Evolutionary conservation across 2,113 vertebrate species (phyloP).

Genomic region (Nerophis ophidion): DNA sequence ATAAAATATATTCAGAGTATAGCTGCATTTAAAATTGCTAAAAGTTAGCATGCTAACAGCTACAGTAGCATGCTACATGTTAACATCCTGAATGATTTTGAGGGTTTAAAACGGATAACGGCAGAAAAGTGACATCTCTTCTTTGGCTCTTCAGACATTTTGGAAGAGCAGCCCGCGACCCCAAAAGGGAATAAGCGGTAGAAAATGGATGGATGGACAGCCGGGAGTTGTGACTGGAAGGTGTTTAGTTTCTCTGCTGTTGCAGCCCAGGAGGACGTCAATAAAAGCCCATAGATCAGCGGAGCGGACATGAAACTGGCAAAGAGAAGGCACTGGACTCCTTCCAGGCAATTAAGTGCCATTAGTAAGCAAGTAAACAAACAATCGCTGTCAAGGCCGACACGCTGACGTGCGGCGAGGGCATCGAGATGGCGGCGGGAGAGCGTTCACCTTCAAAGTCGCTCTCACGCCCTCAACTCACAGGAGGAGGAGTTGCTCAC

Average conservation of each 20-base stretch:
- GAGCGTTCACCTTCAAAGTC: background rate
- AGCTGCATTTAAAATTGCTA: too few species aligned
- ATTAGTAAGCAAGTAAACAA: conserved; percentile 28
- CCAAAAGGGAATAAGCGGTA: too few species aligned
- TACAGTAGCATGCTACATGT: too few species aligned
- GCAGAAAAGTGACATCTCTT: too few species aligned
- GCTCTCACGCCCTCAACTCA: background rate
- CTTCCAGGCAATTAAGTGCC: conserved; percentile 27
- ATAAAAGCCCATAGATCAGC: conserved; percentile 16
- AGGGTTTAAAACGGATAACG: too few species aligned
- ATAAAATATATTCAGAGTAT: too few species aligned
- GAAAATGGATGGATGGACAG: too few species aligned
- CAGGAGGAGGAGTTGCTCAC: background rate
- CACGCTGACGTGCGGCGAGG: conserved; percentile 4
- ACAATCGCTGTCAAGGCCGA: conserved; percentile 16
- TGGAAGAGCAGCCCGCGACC: too few species aligned
- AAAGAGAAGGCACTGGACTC: conserved; percentile 18
- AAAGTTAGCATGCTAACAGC: too few species aligned
- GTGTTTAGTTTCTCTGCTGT: background rate
- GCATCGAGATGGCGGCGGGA: background rate
- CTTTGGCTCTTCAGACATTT: background rate
- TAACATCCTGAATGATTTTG: too few species aligned
- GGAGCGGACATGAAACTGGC: conserved; percentile 20
- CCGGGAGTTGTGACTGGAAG: too few species aligned
- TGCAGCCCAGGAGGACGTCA: background rate